These are phyloP conservation scores for Altica lythri DNA, from an alignment of 2,888 invertebrate genomes.

Conservation along the genomic window DNA sequence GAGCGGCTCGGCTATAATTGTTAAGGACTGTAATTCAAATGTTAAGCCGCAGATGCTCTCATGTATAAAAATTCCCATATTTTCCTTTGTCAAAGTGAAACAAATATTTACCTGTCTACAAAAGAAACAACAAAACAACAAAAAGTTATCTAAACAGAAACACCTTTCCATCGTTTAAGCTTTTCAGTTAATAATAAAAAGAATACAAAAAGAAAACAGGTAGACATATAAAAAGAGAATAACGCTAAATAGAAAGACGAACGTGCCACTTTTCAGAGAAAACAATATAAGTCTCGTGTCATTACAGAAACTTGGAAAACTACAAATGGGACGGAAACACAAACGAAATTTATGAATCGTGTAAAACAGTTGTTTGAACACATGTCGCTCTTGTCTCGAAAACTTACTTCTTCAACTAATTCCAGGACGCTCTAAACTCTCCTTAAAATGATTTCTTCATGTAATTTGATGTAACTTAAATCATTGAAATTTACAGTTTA, in stretches of 20 bases:
- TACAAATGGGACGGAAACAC: constrained; percentile 33
- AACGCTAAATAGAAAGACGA: not conserved
- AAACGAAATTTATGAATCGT: constrained; percentile 29
- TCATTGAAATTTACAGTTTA: too few species aligned
- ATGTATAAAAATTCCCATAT: too few species aligned
- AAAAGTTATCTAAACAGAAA: too few species aligned
- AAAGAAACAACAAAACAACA: too few species aligned
- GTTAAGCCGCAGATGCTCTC: too few species aligned
- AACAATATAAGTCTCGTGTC: constrained; percentile 26
- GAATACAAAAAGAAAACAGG: not conserved
- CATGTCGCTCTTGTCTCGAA: constrained; percentile 17
- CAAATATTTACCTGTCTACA: too few species aligned
- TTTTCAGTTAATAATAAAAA: not conserved
- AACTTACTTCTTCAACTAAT: constrained; percentile 2
- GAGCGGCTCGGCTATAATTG: too few species aligned
- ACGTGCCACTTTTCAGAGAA: constrained; percentile 12
- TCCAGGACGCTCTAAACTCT: too few species aligned
- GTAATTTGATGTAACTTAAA: too few species aligned
- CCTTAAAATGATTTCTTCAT: too few species aligned
- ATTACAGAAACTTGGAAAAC: constrained; percentile 37
- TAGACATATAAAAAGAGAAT: not conserved
- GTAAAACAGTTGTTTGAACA: constrained; percentile 20
- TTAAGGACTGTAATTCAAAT: too few species aligned
- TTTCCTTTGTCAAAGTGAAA: too few species aligned
- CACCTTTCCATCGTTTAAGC: not conserved